Evolutionary conservation across 1,140 invertebrate species (phyloP).

Genomic region (Zaprionus ghesquierei): DNA sequence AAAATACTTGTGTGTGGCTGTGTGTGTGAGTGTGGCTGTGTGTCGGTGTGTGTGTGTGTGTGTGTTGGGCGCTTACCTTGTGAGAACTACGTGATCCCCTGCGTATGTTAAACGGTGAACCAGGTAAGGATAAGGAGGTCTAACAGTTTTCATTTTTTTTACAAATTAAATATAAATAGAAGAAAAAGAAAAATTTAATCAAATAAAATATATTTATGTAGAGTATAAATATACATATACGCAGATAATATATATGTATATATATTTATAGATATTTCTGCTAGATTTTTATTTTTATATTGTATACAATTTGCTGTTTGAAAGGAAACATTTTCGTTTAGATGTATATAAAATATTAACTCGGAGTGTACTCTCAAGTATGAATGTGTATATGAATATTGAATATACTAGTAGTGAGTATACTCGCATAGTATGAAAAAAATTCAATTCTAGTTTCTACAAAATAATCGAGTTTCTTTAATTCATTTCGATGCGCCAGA

Average conservation of each 20-base stretch:
- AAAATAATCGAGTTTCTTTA: neutral
- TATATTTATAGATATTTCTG: constrained; percentile 53
- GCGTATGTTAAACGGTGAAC: constrained; percentile 96
- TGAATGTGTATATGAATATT: constrained; percentile 14
- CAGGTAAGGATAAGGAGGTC: constrained; percentile 97
- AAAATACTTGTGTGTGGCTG: constrained; percentile 37
- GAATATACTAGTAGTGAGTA: neutral
- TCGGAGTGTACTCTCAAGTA: constrained; percentile 9
- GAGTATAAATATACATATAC: constrained; percentile 45
- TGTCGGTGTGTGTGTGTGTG: constrained; percentile 47
- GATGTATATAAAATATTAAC: constrained; percentile 12
- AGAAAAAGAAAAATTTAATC: constrained; percentile 79
- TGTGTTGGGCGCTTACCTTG: constrained; percentile 87
- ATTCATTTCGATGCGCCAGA: neutral
- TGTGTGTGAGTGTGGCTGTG: constrained; percentile 29
- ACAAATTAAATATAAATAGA: constrained; percentile 79
- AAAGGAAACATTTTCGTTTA: constrained; percentile 9
- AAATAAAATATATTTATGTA: constrained; percentile 67
- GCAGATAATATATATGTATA: constrained; percentile 44
- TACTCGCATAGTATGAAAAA: constrained; percentile 6
- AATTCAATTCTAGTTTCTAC: constrained; percentile 3
- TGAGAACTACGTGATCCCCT: constrained; percentile 94
- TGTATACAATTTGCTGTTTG: constrained; percentile 5
- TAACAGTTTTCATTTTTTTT: constrained; percentile 84
- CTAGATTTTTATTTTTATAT: neutral